Evolutionary conservation across 2,797 vertebrate species (phyloP).

Genomic region (Cirrhinus mrigala): DNA sequence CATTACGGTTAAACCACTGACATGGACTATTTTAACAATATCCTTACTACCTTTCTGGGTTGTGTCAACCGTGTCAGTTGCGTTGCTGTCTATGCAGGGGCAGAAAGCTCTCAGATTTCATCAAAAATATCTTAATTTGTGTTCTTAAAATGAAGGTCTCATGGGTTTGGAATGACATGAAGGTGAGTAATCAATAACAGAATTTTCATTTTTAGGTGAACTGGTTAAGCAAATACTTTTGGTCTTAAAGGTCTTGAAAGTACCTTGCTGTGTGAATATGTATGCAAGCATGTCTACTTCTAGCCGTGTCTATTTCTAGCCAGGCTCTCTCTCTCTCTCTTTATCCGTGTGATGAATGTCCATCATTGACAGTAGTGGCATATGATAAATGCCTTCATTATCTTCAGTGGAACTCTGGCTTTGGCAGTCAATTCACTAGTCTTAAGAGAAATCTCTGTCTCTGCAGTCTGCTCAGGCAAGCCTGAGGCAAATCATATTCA

Average conservation of each 20-base stretch:
- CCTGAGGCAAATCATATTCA: constrained; percentile 35
- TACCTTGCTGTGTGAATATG: not conserved
- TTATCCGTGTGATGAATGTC: constrained; percentile 44
- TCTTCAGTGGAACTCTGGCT: constrained; percentile 72
- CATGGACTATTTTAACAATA: too few relatives aligned
- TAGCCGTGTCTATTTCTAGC: not conserved
- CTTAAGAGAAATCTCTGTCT: constrained; percentile 70
- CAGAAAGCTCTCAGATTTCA: too few relatives aligned
- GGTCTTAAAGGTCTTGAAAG: not conserved
- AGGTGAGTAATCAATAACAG: too few relatives aligned
- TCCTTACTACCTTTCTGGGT: too few relatives aligned
- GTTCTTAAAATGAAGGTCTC: too few relatives aligned
- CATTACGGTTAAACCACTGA: too few relatives aligned
- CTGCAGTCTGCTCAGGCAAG: constrained; percentile 66
- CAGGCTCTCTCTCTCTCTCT: not conserved
- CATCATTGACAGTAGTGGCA: constrained; percentile 81
- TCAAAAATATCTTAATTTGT: too few relatives aligned
- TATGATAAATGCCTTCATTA: constrained; percentile 88
- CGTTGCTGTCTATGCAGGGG: too few relatives aligned
- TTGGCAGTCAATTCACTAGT: constrained; percentile 73
- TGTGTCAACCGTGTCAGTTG: too few relatives aligned
- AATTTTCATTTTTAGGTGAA: too few relatives aligned
- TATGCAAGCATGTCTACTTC: not conserved
- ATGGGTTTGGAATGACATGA: too few relatives aligned
- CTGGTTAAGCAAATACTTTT: not conserved